Conservation (phyloP, 2,888 invertebrate species). For the Cryptops parisi region DNA sequence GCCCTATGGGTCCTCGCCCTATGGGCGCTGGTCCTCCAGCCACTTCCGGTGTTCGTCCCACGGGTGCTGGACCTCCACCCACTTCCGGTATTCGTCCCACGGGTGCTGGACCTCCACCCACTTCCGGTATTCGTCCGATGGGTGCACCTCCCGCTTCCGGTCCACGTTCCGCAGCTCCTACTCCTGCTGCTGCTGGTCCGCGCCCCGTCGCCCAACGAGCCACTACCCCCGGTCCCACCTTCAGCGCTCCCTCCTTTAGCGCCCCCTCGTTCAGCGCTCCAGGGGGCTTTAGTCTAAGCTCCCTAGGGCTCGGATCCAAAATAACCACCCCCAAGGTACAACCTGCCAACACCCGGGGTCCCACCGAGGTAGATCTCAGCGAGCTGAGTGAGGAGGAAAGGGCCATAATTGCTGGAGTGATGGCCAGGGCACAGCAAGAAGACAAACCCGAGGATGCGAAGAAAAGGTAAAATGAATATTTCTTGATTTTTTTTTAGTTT, state of each 20-base stretch:
- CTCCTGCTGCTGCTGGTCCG: background rate
- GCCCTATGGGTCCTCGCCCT: too few relatives aligned
- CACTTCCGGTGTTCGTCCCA: too few relatives aligned
- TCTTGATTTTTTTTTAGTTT: too few relatives aligned
- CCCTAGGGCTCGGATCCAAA: background rate
- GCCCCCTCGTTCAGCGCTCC: background rate
- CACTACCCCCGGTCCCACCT: background rate
- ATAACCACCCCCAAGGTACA: background rate
- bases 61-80: too few relatives aligned
- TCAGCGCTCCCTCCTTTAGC: background rate
- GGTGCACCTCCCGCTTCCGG: too few relatives aligned
- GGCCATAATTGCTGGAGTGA: slow-evolving; percentile 45
- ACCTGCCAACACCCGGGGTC: background rate
- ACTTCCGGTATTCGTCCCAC: too few relatives aligned
- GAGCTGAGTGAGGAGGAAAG: slow-evolving; percentile 45
- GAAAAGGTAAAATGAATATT: too few relatives aligned
- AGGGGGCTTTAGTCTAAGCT: background rate
- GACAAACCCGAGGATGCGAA: slow-evolving; percentile 23
- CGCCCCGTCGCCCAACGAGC: background rate
- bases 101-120: too few relatives aligned
- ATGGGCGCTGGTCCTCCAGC: too few relatives aligned
- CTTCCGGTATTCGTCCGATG: too few relatives aligned
- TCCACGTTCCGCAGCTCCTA: background rate
- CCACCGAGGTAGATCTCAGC: slow-evolving; percentile 39
- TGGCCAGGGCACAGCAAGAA: slow-evolving; percentile 42